Evolutionary conservation across 2,113 vertebrate species (phyloP), one percentile per base, ranked within the genome.

Genomic region (Neotragus moschatus): DNA sequence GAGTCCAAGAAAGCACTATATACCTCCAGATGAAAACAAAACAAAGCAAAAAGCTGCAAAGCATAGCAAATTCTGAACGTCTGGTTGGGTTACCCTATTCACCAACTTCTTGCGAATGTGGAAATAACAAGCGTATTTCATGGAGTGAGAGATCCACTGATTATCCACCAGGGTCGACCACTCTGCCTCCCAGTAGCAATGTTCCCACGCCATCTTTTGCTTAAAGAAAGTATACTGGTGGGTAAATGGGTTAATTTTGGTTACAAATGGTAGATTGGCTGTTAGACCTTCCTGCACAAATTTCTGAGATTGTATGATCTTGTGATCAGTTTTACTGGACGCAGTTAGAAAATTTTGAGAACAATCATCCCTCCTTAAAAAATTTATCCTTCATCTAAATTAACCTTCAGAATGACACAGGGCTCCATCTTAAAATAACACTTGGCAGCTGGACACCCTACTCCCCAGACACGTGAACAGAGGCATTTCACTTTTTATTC

Each of bases 121-220:
- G 13, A 53, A 47, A 39, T 5, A 3, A 0, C 5, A 0, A 45
- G 58, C 2, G 2, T 1, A 7, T 23, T 30, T 73, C 75, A 7
- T 33, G 23, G 3, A 5, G 0, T 0, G 12, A 10, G 25, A n/a
- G 16, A 28, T 5, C 1, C 1, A 2, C 25, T 58, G 77, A 26
- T 47, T 19, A 6, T 6, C n/a, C n/a, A 5, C 16, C 28, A 30
- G 10, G 2, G 33, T 19, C 60, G 9, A 2, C 33, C 12, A 3
- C 7, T 33, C 26, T 47, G 43, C 33, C 96, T 43, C 2, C 6
- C 6, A 23, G 4, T 0, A 2, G 51, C 6, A 36, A 2, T 1
- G 2, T 56, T 51, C 26, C 7, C 12, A 43, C 3, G 13, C 43
- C 49, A 11, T 28, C 90, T 26, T 43, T 19, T 25, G n/a, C 43